Conservation (phyloP, 2,888 invertebrate genomes). For the Phyto melanocephala region DNA sequence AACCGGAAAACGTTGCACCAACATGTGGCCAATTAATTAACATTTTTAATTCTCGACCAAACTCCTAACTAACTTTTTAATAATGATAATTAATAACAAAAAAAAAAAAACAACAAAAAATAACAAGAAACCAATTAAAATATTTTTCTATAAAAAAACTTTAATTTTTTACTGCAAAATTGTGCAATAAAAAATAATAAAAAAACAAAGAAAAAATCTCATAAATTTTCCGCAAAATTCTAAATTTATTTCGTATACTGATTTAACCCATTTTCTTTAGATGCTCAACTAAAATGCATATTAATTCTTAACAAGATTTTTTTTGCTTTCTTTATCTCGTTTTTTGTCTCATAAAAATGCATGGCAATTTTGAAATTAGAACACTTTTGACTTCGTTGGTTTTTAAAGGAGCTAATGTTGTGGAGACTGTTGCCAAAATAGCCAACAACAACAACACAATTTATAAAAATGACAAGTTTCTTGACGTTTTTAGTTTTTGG, state of each 20-base stretch:
- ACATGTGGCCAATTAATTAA: conserved; percentile 21
- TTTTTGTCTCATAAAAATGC: conserved; percentile 16
- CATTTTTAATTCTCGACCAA: neutral
- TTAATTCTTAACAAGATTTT: conserved; percentile 54
- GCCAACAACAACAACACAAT: conserved; percentile 29
- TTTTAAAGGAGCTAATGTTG: neutral
- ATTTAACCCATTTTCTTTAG: conserved; percentile 45
- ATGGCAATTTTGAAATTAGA: conserved; percentile 45
- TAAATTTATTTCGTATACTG: conserved; percentile 1
- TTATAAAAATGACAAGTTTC: conserved; percentile 58
- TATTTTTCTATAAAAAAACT: neutral
- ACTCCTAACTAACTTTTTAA: neutral
- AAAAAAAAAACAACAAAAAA: neutral
- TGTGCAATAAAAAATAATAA: neutral
- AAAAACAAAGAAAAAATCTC: no score
- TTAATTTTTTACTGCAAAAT: neutral
- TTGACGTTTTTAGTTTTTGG: conserved; percentile 46
- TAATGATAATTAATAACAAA: neutral
- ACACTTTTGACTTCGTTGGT: conserved; percentile 54
- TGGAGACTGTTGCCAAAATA: conserved; percentile 48
- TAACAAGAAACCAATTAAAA: neutral
- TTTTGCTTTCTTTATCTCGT: conserved; percentile 22
- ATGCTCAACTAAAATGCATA: conserved; percentile 19
- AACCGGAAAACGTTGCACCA: conserved; percentile 22
- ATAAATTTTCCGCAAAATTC: no score